These are phyloP conservation scores for Takifugu bimaculatus DNA, from an alignment of 2,113 vertebrate genomes.

Conservation along the genomic window DNA sequence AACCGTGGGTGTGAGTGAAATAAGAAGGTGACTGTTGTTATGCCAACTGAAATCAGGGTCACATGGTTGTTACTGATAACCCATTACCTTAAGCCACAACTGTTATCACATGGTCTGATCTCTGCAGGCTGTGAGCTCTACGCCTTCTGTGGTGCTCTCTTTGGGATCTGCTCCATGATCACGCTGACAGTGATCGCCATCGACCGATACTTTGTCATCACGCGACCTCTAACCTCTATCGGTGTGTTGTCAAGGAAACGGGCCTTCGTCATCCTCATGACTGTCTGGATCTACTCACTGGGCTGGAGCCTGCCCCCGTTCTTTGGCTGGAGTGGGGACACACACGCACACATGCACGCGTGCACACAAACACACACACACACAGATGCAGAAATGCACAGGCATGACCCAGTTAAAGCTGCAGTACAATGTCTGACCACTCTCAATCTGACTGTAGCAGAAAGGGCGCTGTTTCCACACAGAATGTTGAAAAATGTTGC, in stretches of 20 bases:
- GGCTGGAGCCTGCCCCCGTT: constrained; percentile 72
- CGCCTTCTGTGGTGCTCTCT: constrained; percentile 70
- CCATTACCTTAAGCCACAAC: no score
- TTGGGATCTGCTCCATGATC: constrained; percentile 74
- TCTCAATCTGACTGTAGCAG: not conserved
- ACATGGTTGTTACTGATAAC: no score
- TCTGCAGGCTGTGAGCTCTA: constrained; percentile 65
- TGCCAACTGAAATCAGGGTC: no score
- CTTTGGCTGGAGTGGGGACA: constrained; percentile 71
- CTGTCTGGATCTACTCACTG: constrained; percentile 62
- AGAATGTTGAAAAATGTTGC: no score
- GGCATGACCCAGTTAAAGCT: not conserved
- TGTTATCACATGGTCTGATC: not conserved
- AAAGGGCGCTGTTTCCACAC: not conserved
- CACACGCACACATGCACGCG: constrained; percentile 5
- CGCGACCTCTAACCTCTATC: constrained; percentile 68
- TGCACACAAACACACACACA: not conserved
- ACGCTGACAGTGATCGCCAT: constrained; percentile 68
- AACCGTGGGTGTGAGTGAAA: no score
- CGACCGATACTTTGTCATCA: constrained; percentile 72
- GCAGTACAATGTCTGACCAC: not conserved
- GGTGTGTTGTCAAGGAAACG: constrained; percentile 61
- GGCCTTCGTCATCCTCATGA: constrained; percentile 50
- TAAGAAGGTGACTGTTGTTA: no score
- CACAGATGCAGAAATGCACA: constrained; percentile 6